Conservation (phyloP, 2,888 invertebrate genomes). For the Resseliella maxima region DNA sequence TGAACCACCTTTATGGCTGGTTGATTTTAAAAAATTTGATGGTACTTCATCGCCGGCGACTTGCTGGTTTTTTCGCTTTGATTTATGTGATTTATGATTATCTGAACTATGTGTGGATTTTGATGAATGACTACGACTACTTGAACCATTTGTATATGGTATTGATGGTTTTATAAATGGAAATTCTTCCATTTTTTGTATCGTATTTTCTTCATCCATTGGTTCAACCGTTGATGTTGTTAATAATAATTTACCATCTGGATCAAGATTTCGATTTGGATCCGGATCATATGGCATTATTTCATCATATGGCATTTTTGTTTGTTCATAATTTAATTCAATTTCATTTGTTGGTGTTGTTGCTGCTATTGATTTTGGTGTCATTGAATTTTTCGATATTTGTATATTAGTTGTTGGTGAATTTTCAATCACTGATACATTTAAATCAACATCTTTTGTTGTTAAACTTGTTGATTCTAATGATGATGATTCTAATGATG, state of each 20-base stretch:
- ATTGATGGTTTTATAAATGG: constrained; percentile 24
- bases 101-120: not conserved
- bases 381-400: not conserved
- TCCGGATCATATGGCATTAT: not conserved
- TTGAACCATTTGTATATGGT: constrained; percentile 21
- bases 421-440: not conserved
- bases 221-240: not conserved
- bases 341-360: not conserved
- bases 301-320: constrained; percentile 1
- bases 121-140: constrained; percentile 26
- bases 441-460: constrained; percentile 7
- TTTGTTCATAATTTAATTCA: not conserved
- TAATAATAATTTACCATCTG: not conserved
- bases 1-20: constrained; percentile 40
- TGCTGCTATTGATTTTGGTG: not conserved
- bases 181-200: constrained; percentile 33
- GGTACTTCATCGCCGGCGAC: constrained; percentile 54
- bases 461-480: not conserved
- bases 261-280: constrained; percentile 4
- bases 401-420: not conserved
- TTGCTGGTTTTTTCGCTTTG: constrained; percentile 54
- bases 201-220: not conserved
- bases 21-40: constrained; percentile 6
- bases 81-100: constrained; percentile 28
- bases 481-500: too few relatives aligned